A percentile compares a stretch with the other conserved stretches of the same genome.
Evolutionary conservation across 2,113 vertebrate genomes (phyloP).

Genomic region (Vulpes lagopus): DNA sequence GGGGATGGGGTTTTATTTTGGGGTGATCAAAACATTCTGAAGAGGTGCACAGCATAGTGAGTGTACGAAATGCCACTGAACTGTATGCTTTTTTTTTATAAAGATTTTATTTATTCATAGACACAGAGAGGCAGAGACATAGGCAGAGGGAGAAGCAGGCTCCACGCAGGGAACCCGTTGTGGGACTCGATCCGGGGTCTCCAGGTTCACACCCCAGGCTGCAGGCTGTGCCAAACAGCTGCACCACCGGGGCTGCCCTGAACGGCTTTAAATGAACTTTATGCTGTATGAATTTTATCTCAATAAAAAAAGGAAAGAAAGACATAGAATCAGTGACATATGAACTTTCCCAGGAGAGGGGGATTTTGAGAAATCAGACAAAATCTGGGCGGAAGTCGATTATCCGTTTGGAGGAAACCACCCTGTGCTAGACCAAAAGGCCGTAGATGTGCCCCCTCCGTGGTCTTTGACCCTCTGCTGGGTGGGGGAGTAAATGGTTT

Average conservation of each 20-base stretch:
- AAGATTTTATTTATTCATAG: too few relatives aligned
- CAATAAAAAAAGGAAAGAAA: background rate
- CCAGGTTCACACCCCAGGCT: too few relatives aligned
- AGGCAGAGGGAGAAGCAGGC: too few relatives aligned
- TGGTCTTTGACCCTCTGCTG: background rate
- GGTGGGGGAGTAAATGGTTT: background rate
- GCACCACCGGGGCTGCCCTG: too few relatives aligned
- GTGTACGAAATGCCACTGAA: background rate
- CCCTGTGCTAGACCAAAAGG: background rate
- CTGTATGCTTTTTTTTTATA: background rate
- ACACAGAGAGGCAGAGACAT: too few relatives aligned
- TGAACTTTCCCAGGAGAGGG: background rate
- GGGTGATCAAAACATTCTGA: background rate
- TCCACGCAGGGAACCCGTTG: too few relatives aligned
- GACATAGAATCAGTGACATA: background rate
- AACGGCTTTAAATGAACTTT: background rate
- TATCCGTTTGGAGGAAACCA: background rate
- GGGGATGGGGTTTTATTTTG: background rate
- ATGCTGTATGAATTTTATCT: background rate
- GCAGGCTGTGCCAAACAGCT: too few relatives aligned
- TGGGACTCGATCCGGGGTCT: too few relatives aligned
- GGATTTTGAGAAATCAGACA: background rate
- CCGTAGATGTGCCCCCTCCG: fast-evolving
- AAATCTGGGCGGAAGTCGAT: background rate
- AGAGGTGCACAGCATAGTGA: background rate